Evolutionary conservation across 2,113 vertebrate genomes (phyloP).

Genomic region (Sakesphorus luctuosus): DNA sequence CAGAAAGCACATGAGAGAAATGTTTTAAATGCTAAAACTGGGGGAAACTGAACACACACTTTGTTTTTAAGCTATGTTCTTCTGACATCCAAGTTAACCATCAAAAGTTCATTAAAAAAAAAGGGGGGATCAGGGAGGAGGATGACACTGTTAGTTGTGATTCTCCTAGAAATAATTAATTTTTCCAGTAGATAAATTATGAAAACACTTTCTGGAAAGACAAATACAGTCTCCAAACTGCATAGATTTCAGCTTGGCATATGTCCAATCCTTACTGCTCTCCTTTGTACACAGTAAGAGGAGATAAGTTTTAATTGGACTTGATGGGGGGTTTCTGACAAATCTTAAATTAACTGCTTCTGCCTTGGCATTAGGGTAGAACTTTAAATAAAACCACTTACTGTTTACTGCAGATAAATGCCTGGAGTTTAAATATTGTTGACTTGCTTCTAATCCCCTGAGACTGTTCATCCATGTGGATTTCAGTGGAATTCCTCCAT

Average conservation of each 20-base stretch:
- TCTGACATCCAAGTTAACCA: neutral
- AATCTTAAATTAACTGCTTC: slow-evolving; percentile 43
- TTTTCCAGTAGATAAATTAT: slow-evolving; percentile 52
- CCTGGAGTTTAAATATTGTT: slow-evolving; percentile 45
- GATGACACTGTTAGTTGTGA: neutral
- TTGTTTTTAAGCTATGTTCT: neutral
- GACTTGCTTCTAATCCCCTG: slow-evolving; percentile 36
- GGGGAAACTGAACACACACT: neutral
- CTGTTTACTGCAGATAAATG: slow-evolving; percentile 51
- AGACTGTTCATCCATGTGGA: neutral
- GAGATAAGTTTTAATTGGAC: slow-evolving; percentile 50
- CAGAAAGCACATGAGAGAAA: neutral
- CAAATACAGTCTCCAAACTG: neutral
- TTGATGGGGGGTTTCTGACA: neutral
- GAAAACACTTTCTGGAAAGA: slow-evolving; percentile 38
- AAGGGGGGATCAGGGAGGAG: rapidly evolving
- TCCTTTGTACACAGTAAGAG: neutral
- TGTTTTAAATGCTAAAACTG: neutral
- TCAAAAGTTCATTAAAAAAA: neutral
- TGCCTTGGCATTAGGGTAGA: neutral
- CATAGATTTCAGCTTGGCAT: slow-evolving; percentile 9
- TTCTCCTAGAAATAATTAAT: slow-evolving; percentile 45
- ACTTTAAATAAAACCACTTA: slow-evolving; percentile 30
- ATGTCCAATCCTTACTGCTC: slow-evolving; percentile 18
- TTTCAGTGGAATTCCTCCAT: slow-evolving; percentile 43